Evolutionary conservation across 2,113 vertebrate genomes (phyloP).

Genomic region (Fregetta grallaria): DNA sequence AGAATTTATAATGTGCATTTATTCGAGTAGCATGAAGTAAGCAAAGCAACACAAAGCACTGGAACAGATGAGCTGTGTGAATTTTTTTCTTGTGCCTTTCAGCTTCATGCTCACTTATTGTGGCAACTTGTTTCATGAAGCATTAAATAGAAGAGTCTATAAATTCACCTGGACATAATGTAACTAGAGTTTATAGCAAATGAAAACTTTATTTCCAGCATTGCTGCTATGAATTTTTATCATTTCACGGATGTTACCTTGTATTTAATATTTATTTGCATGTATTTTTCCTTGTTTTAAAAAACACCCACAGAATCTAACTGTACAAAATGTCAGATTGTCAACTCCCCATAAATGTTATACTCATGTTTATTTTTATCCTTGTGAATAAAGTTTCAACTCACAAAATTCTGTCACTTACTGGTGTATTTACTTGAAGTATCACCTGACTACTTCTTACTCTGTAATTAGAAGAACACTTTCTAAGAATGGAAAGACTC

Average conservation of each 20-base stretch:
- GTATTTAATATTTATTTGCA: slow-evolving; percentile 64
- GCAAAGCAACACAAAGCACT: slow-evolving; percentile 35
- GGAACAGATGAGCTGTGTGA: slow-evolving; percentile 16
- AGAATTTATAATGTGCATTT: background rate
- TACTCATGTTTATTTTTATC: background rate
- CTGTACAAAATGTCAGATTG: background rate
- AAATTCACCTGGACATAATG: background rate
- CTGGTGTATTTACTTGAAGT: background rate
- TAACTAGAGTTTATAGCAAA: background rate
- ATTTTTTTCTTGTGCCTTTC: slow-evolving; percentile 34
- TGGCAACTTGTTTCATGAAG: slow-evolving; percentile 20
- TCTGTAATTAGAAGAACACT: background rate
- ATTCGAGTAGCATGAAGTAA: slow-evolving; percentile 12
- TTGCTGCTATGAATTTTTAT: slow-evolving; percentile 35
- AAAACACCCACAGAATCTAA: background rate
- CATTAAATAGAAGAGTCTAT: background rate
- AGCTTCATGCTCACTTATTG: slow-evolving; percentile 6
- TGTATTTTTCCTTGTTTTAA: slow-evolving; percentile 36
- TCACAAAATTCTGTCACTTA: background rate
- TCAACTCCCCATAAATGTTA: background rate
- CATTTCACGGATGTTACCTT: background rate
- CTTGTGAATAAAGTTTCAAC: slow-evolving; percentile 35
- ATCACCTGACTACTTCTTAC: background rate
- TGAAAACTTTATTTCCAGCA: slow-evolving; percentile 5
- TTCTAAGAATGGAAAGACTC: background rate